phyloP scores from a whole-genome alignment of 2,888 invertebrate species.

The Sphecodes monilicornis region DNA sequence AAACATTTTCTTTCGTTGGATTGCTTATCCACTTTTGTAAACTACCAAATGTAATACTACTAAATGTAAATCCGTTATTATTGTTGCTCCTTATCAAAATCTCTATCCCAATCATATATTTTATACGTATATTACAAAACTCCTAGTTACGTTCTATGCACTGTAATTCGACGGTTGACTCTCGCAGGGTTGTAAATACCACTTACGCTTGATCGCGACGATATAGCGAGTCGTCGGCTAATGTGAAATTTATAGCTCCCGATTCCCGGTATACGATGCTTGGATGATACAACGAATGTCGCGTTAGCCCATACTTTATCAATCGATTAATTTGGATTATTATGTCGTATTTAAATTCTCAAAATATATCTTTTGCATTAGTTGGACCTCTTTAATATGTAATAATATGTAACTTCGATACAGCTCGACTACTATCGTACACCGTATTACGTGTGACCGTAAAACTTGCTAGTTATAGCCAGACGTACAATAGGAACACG shows the following conservation, averaged over 20 bases:
- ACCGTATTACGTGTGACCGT: not conserved
- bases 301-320: not conserved
- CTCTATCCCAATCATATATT: not conserved
- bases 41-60: too few species aligned
- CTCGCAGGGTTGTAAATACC: not conserved
- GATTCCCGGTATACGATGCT: not conserved
- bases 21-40: not conserved
- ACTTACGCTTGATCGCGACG: slow-evolving; percentile 7
- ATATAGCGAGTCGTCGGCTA: slow-evolving; percentile 10
- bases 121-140: not conserved
- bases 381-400: not conserved
- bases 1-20: not conserved
- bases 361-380: not conserved
- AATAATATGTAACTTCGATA: not conserved
- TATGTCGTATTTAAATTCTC: not conserved
- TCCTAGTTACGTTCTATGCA: not conserved
- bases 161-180: not conserved
- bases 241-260: not conserved
- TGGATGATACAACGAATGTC: not conserved
- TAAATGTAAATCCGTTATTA: not conserved
- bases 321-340: not conserved
- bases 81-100: not conserved
- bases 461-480: not conserved
- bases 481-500: not conserved
- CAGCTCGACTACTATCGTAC: not conserved